Conservation (phyloP, 1,140 invertebrate species). For the Lepidurus apus region DNA sequence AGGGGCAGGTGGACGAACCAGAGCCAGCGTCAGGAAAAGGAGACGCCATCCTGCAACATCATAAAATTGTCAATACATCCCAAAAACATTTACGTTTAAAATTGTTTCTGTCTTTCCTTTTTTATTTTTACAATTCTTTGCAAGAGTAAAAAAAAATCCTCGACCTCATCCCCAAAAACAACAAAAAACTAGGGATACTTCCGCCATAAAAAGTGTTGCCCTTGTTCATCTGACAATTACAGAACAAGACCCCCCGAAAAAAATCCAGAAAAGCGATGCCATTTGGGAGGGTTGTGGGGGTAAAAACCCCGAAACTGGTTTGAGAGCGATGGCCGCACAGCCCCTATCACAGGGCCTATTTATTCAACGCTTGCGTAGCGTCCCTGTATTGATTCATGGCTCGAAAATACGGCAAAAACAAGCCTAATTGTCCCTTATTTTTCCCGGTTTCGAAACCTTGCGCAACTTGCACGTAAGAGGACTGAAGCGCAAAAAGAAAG, state of each 20-base stretch:
- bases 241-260: not conserved
- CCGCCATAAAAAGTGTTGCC: not conserved
- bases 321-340: constrained; percentile 30
- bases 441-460: not conserved
- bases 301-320: constrained; percentile 24
- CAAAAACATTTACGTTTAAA: not conserved
- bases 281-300: not conserved
- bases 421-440: constrained; percentile 16
- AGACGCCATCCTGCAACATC: constrained; percentile 38
- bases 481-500: not conserved
- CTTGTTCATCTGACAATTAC: not conserved
- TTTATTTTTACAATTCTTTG: constrained; percentile 23
- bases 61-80: constrained; percentile 28
- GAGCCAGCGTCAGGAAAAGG: constrained; percentile 38
- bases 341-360: constrained; percentile 35
- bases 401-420: constrained; percentile 7
- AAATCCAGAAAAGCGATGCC: not conserved
- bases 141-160: not conserved
- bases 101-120: constrained; percentile 27
- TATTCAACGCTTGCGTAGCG: constrained; percentile 33
- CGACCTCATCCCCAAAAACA: not conserved
- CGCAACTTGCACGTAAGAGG: not conserved
- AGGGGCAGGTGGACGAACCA: constrained; percentile 39
- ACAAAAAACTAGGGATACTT: not conserved
- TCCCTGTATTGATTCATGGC: constrained; percentile 15